phyloP scores from a whole-genome alignment of 92 coral and sea anemone genomes.

The Umimayanthus chanpuru region DNA sequence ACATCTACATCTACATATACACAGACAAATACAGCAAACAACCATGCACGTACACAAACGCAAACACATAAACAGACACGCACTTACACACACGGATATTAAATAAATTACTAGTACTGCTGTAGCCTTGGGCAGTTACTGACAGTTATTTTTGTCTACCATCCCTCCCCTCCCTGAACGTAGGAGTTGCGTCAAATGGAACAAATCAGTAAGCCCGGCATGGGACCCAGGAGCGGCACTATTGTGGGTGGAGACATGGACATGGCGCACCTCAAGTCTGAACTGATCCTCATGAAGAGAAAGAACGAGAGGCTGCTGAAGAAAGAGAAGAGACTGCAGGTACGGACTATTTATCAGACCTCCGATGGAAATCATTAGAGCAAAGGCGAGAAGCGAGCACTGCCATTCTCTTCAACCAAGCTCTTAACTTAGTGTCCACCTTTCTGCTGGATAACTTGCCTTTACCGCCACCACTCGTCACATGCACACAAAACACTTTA shows the following conservation, averaged over 20 bases:
- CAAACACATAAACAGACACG: too few relatives aligned
- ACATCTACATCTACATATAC: too few relatives aligned
- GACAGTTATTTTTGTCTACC: background rate
- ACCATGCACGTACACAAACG: too few relatives aligned
- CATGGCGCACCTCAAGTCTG: constrained; percentile 79
- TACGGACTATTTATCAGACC: constrained; percentile 7
- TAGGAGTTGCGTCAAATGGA: constrained; percentile 99
- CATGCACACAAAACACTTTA: too few relatives aligned
- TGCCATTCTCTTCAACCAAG: too few relatives aligned
- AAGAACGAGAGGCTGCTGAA: constrained; percentile 81
- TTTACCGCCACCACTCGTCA: too few relatives aligned
- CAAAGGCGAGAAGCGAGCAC: too few relatives aligned
- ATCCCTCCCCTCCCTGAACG: background rate
- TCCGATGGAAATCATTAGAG: too few relatives aligned
- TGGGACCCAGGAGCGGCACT: constrained; percentile 78
- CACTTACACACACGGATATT: background rate
- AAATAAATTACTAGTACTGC: background rate
- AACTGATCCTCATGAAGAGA: constrained; percentile 78
- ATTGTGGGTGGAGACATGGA: constrained; percentile 69
- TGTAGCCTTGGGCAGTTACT: background rate
- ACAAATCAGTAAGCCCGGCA: constrained; percentile 73
- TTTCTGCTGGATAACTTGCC: too few relatives aligned
- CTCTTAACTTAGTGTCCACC: too few relatives aligned
- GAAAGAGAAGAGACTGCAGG: constrained; percentile 96
- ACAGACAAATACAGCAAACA: too few relatives aligned